Percentiles rank a stretch among this genome's conserved stretches.
Conservation (phyloP, 2,888 invertebrate species). For the Leptinotarsa juncta region DNA sequence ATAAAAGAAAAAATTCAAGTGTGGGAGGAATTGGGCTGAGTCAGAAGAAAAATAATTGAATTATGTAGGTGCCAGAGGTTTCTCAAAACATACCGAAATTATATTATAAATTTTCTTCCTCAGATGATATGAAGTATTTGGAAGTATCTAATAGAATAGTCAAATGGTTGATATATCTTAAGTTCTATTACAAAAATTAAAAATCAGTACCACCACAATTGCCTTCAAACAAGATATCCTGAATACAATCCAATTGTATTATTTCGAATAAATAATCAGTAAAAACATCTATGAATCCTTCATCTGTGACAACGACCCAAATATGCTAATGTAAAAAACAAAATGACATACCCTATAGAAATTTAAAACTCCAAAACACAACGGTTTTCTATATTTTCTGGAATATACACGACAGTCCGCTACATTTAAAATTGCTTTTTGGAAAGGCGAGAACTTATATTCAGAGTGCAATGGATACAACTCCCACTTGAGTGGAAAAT, state of each 20-base stretch:
- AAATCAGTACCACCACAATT: too few relatives aligned
- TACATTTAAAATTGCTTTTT: conserved; percentile 29
- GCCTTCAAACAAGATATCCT: too few relatives aligned
- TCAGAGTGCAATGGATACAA: conserved; percentile 25
- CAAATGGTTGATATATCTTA: too few relatives aligned
- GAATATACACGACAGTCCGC: conserved; percentile 7
- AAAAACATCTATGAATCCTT: not conserved
- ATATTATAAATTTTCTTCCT: not conserved
- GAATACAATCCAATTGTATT: too few relatives aligned
- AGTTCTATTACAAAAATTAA: too few relatives aligned
- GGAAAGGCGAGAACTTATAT: conserved; percentile 34
- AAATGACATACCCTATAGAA: not conserved
- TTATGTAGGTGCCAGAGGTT: not conserved
- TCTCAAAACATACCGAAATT: not conserved
- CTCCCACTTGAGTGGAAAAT: conserved; percentile 31
- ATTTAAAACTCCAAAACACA: conserved; percentile 14
- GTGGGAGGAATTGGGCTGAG: not conserved
- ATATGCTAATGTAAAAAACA: not conserved
- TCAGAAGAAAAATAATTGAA: not conserved
- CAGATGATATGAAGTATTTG: too few relatives aligned
- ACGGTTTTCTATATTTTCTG: conserved; percentile 10
- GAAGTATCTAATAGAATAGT: too few relatives aligned
- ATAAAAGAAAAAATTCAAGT: not conserved
- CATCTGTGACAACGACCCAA: not conserved
- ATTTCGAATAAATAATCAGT: not conserved